A percentile compares a stretch with the other conserved stretches of the same genome.
Evolutionary conservation across 2,888 invertebrate genomes (phyloP).

Genomic region (Agrotis ipsilon): DNA sequence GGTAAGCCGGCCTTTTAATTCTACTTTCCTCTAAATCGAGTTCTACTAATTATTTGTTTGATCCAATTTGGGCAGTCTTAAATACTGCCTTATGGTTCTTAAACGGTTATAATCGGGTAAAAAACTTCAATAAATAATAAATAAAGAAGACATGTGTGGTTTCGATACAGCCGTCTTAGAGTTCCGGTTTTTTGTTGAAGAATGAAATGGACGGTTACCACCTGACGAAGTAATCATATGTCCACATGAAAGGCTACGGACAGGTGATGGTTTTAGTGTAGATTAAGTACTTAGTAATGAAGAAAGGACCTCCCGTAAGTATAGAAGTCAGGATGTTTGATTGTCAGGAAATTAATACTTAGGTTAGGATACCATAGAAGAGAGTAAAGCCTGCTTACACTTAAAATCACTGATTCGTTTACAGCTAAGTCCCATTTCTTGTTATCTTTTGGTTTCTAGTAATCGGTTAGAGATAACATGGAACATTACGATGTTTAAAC

Average conservation of each 20-base stretch:
- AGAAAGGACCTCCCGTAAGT: conserved; percentile 11
- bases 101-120: conserved; percentile 10
- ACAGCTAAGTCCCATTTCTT: background rate
- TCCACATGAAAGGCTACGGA: conserved; percentile 14
- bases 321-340: background rate
- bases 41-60: background rate
- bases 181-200: conserved; percentile 60
- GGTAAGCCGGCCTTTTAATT: background rate
- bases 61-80: background rate
- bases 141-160: conserved; percentile 57
- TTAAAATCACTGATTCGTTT: background rate
- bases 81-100: background rate
- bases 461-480: background rate
- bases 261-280: conserved; percentile 42
- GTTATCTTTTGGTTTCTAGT: background rate
- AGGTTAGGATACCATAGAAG: background rate
- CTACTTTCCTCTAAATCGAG: background rate
- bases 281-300: conserved; percentile 27
- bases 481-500: too few relatives aligned
- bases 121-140: conserved; percentile 33
- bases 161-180: conserved; percentile 42
- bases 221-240: conserved; percentile 55
- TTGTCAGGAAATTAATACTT: background rate
- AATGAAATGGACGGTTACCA: conserved; percentile 46
- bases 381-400: background rate